Evolutionary conservation across 1,140 invertebrate genomes (phyloP).

Genomic region (Bombus cullumanus): DNA sequence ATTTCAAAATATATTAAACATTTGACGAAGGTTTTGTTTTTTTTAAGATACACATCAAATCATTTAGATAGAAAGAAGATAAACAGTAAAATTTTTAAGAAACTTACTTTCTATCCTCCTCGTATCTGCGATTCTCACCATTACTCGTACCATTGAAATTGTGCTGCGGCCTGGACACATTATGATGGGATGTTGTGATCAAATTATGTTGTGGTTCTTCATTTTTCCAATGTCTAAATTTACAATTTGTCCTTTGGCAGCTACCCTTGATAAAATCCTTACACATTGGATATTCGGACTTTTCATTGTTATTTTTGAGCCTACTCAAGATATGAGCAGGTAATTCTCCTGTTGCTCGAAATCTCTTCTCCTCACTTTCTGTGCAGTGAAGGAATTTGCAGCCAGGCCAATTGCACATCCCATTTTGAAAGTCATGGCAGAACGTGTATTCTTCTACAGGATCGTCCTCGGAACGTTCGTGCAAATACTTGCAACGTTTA

Average conservation of each 20-base stretch:
- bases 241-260: constrained; percentile 84
- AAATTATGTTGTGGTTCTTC: constrained; percentile 77
- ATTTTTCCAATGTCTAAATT: constrained; percentile 77
- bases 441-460: constrained; percentile 85
- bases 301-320: constrained; percentile 79
- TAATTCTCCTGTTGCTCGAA: constrained; percentile 87
- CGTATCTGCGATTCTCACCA: constrained; percentile 74
- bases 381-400: constrained; percentile 91
- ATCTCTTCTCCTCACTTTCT: constrained; percentile 90
- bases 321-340: constrained; percentile 84
- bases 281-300: constrained; percentile 86
- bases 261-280: constrained; percentile 91
- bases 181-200: constrained; percentile 77
- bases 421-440: constrained; percentile 94
- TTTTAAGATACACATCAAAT: neutral
- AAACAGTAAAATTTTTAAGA: neutral
- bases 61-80: no score
- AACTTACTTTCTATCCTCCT: constrained; percentile 78
- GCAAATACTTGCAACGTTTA: constrained; percentile 90
- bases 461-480: constrained; percentile 83
- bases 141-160: constrained; percentile 79
- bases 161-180: constrained; percentile 82
- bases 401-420: constrained; percentile 85
- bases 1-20: neutral
- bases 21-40: neutral